Percentiles rank a stretch among this genome's conserved stretches.
These are phyloP conservation scores for Antheraea mylitta DNA, from an alignment of 1,140 invertebrate species.

Conservation along the genomic window DNA sequence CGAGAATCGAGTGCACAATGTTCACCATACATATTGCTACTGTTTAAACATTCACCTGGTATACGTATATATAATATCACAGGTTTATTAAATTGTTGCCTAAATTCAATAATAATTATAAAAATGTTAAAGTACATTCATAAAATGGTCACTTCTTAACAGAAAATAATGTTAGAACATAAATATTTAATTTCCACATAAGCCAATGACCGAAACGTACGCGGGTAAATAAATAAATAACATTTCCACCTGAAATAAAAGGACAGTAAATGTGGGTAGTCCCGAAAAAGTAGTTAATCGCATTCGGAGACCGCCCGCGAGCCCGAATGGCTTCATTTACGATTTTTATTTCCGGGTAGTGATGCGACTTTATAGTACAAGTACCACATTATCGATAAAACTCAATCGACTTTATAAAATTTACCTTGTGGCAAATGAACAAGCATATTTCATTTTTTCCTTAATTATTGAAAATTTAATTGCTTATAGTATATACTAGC, in stretches of 20 bases:
- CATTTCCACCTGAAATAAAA: slow-evolving; percentile 74
- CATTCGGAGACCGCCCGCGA: slow-evolving; percentile 63
- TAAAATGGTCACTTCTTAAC: not conserved
- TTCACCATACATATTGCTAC: too few species aligned
- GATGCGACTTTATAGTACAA: slow-evolving; percentile 26
- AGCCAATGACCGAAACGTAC: slow-evolving; percentile 11
- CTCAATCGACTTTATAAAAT: too few species aligned
- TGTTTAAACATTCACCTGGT: too few species aligned
- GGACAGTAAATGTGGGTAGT: slow-evolving; percentile 66
- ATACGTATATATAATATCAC: too few species aligned
- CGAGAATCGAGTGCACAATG: too few species aligned
- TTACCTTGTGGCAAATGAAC: too few species aligned
- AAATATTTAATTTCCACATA: not conserved
- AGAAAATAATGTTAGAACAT: not conserved
- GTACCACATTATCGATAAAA: not conserved
- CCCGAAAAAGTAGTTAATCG: slow-evolving; percentile 74
- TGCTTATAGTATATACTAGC: too few species aligned
- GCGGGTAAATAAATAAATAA: slow-evolving; percentile 56
- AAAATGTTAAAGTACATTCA: too few species aligned
- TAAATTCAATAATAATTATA: too few species aligned
- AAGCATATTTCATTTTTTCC: too few species aligned
- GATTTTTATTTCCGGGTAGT: slow-evolving; percentile 73
- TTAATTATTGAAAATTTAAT: too few species aligned
- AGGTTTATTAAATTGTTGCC: too few species aligned
- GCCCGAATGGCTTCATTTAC: slow-evolving; percentile 76